Evolutionary conservation across 2,113 vertebrate genomes (phyloP), one percentile per base, ranked within the genome.

Genomic region (Rhynchomys soricoides): DNA sequence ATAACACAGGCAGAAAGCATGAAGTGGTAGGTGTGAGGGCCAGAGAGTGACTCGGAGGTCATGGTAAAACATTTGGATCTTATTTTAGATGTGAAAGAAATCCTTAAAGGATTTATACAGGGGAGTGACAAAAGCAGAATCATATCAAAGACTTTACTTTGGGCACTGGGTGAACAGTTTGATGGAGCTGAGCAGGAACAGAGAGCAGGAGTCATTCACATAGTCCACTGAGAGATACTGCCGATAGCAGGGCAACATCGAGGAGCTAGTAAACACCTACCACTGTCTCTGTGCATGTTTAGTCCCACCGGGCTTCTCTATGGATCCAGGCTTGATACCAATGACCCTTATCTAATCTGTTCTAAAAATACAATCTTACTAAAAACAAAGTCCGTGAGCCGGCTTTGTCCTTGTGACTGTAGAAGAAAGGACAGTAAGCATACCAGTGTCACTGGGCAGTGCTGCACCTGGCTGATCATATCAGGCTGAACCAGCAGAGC

Each of bases 261-360:
- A 43, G 34, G 7, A 48, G 24, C 79, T 21, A 79, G 29, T 7
- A 34, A 68, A 88, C 81, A 82, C 16, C 34, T 10, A 26, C n/a
- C 37, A n/a, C 37, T 77, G 13, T 71, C 55, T 90, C 64, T 74
- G 22, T 45, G 29, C 16, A 10, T 90, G 70, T 62, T 21, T 55
- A 75, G 64, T 86, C 43, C 74, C 8, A 66, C n/a, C 29, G 26
- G 70, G 29, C 43, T 40, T 86, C 59, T 62, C 8, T 57, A 57
- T 68, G 82, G 73, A 87, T 81, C n/a, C n/a, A 94, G 91, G 81
- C 73, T 34, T 90, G 55, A 90, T 45, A 45, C 78, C 21, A 77
- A 17, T 34, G 43, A 55, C 34, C 45, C 15, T 82, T 88, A 62
- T 43, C 75, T 66, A 40, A 40, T 78, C 59, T 45, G 29, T 66